A percentile compares a stretch with the other conserved stretches of the same genome.
phyloP scores from a whole-genome alignment of 2,888 invertebrate species.

The Caenorhabditis panamensis region DNA sequence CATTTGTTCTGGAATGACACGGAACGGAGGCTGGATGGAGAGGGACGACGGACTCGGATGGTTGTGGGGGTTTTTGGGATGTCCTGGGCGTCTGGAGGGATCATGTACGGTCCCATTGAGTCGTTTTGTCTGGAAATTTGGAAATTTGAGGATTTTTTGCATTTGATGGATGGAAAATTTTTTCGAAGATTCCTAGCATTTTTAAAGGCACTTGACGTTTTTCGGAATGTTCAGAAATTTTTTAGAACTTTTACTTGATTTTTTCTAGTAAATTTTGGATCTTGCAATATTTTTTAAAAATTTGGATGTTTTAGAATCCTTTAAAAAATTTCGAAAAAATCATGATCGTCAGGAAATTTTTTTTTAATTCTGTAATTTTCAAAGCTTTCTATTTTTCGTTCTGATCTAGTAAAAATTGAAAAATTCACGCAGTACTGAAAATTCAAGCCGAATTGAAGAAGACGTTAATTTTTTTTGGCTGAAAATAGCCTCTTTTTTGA shows the following conservation, averaged over 20 bases:
- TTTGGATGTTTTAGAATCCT: too few relatives aligned
- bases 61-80: constrained; percentile 13
- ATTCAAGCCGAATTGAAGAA: too few relatives aligned
- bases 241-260: neutral
- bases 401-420: too few relatives aligned
- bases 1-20: constrained; percentile 59
- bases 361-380: too few relatives aligned
- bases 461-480: too few relatives aligned
- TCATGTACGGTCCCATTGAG: constrained; percentile 24
- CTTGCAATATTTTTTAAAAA: too few relatives aligned
- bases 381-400: too few relatives aligned
- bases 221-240: neutral
- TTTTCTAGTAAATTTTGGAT: too few relatives aligned
- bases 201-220: neutral
- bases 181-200: neutral
- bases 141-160: neutral
- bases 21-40: constrained; percentile 44
- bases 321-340: too few relatives aligned
- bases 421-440: too few relatives aligned
- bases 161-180: neutral
- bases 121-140: constrained; percentile 10
- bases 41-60: constrained; percentile 30
- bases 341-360: too few relatives aligned
- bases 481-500: too few relatives aligned
- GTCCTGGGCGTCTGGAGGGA: constrained; percentile 44